Evolutionary conservation across 2,797 vertebrate species (phyloP), one percentile per base, ranked within the genome.

Genomic region (Bradypus variegatus): DNA sequence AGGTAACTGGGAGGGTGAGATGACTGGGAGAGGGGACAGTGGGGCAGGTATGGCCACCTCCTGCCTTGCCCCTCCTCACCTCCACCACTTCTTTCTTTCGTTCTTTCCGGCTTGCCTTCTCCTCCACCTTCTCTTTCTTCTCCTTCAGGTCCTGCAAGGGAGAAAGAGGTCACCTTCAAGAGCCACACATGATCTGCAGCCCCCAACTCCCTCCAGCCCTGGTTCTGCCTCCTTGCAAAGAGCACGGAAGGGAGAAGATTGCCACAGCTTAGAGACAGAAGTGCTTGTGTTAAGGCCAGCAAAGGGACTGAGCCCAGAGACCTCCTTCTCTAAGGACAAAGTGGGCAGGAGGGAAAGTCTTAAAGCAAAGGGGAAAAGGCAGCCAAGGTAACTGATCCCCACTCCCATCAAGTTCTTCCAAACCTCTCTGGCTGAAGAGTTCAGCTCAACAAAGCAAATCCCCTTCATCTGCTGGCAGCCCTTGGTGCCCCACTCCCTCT

Each of bases 121-220:
- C 97, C 86, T 98, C 97, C 5, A 96, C 93, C 64, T 98, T 98
- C 82, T 97, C 97, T 91, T 98, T 98, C 95, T 98, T 98, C 70
- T 98, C 97, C 94, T 98, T 98, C 96, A 97, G 95, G 92, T 97
- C 97, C 97, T 98, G 79, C 4, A 67, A 89, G 91, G 2, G 3
- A 93, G 69, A 90, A 50, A 92, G 21, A 27, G 5, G 80, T 93
- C 94, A 94, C 72, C 76, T 92, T 88, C 64, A 19, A 76, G 55
- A 58, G 55, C 89, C 75, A 91, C 60, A 62, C 25, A 62, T 3
- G 29, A 60, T 5, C 18, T 38, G 70, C 48, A 72, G 75, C 41
- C 73, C 70, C 45, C 2, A 15, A 12, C 31, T 67, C 50, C 53
- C 83, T 81, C 62, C 16, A 31, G 36, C 14, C 41, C n/a, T 1